Conservation (phyloP, 2,113 vertebrate species). For the Naja naja region DNA sequence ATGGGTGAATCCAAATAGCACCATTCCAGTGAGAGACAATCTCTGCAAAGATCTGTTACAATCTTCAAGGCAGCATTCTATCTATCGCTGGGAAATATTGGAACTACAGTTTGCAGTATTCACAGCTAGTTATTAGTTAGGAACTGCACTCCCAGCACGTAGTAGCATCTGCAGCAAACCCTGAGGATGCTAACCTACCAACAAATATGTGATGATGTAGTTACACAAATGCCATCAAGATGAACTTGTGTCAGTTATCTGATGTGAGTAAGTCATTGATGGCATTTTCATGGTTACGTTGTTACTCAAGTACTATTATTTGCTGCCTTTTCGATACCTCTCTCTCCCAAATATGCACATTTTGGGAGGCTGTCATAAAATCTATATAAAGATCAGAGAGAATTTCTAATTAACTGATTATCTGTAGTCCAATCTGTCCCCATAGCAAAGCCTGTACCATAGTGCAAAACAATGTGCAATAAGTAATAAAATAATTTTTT, state of each 20-base stretch:
- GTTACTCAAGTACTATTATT: not conserved
- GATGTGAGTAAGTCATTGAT: not conserved
- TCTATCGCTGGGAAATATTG: not conserved
- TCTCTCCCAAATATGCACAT: not conserved
- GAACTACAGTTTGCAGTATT: not conserved
- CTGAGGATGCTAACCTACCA: not conserved
- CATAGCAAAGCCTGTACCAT: not conserved
- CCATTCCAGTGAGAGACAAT: too few relatives aligned
- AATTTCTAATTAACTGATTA: not conserved
- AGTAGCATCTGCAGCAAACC: not conserved
- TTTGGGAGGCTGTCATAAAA: not conserved
- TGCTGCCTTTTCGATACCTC: not conserved
- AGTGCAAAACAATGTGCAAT: not conserved
- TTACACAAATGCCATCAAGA: not conserved
- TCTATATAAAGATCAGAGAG: not conserved
- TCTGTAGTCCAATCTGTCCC: not conserved
- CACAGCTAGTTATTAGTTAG: not conserved
- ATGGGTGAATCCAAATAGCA: not conserved
- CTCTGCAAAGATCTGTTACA: not conserved
- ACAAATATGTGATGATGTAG: not conserved
- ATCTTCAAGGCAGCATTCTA: not conserved
- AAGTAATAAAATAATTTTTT: not conserved
- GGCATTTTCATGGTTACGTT: not conserved
- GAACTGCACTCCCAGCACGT: not conserved
- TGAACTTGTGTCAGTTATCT: not conserved